Percentiles rank a stretch among this genome's conserved stretches.
These are phyloP conservation scores for Panagrolaimus sp. DNA, from an alignment of 1,140 invertebrate genomes.

Conservation along the genomic window DNA sequence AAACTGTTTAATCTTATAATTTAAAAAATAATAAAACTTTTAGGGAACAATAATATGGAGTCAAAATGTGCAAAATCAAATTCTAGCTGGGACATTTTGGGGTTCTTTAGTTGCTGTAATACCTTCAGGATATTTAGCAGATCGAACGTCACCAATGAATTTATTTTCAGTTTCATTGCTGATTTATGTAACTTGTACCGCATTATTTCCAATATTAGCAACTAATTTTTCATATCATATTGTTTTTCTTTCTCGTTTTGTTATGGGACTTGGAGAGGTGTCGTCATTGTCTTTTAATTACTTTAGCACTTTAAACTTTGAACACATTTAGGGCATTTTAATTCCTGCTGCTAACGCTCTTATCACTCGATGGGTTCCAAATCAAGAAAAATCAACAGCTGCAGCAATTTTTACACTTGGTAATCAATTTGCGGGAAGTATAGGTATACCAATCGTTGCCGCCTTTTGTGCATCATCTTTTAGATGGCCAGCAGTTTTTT, in stretches of 20 bases:
- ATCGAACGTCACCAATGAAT: constrained; percentile 12
- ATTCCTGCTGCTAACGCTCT: constrained; percentile 14
- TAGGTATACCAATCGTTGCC: not conserved
- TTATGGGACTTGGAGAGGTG: constrained; percentile 13
- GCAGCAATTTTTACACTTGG: constrained; percentile 10
- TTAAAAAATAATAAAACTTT: not conserved
- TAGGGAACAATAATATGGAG: constrained; percentile 13
- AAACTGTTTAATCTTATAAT: not conserved
- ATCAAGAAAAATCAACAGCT: not conserved
- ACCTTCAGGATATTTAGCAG: constrained; percentile 10
- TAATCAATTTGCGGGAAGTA: constrained; percentile 14
- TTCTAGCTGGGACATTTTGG: constrained; percentile 6
- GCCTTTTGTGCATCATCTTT: constrained; percentile 1
- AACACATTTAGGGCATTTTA: not conserved
- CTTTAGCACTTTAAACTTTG: no score
- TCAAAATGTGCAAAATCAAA: constrained; percentile 3
- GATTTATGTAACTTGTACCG: not conserved
- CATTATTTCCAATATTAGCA: constrained; percentile 4
- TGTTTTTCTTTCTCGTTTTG: constrained; percentile 5
- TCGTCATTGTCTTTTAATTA: no score
- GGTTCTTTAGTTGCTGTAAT: constrained; percentile 9
- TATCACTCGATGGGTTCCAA: constrained; percentile 12
- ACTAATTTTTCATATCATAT: not conserved
- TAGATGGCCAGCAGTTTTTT: constrained; percentile 14
- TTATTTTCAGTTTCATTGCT: not conserved